phyloP scores from a whole-genome alignment of 2,113 vertebrate genomes.

The Ariopsis seemanni region DNA sequence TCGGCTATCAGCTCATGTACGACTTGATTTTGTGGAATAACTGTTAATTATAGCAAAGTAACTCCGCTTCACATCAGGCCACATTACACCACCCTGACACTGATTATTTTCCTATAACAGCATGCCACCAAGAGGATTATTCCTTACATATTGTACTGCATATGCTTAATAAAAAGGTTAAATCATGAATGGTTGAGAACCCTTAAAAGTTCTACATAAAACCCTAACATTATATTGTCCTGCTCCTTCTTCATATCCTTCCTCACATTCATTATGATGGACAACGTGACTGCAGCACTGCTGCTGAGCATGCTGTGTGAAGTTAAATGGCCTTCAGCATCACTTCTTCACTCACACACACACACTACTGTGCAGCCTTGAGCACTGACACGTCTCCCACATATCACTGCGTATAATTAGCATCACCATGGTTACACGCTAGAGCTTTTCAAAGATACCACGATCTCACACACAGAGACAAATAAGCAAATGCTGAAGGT shows the following conservation, averaged over 20 bases:
- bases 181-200: neutral
- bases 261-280: neutral
- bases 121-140: neutral
- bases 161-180: neutral
- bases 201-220: too few relatives aligned
- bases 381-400: slow-evolving; percentile 44
- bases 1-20: too few relatives aligned
- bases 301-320: neutral
- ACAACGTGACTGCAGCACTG: neutral
- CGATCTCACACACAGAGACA: slow-evolving; percentile 13
- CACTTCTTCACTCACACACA: neutral
- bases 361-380: slow-evolving; percentile 23
- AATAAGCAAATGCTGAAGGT: slow-evolving; percentile 20
- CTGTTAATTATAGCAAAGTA: too few relatives aligned
- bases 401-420: slow-evolving; percentile 35
- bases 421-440: slow-evolving; percentile 42
- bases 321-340: slow-evolving; percentile 13
- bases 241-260: neutral
- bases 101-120: neutral
- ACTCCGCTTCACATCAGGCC: neutral
- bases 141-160: neutral
- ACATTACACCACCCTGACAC: neutral
- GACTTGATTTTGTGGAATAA: too few relatives aligned
- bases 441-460: slow-evolving; percentile 36
- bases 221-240: neutral